A percentile compares a stretch with the other conserved stretches of the same genome.
Conservation (phyloP, 2,888 invertebrate genomes). For the Hypsopygia costalis region DNA sequence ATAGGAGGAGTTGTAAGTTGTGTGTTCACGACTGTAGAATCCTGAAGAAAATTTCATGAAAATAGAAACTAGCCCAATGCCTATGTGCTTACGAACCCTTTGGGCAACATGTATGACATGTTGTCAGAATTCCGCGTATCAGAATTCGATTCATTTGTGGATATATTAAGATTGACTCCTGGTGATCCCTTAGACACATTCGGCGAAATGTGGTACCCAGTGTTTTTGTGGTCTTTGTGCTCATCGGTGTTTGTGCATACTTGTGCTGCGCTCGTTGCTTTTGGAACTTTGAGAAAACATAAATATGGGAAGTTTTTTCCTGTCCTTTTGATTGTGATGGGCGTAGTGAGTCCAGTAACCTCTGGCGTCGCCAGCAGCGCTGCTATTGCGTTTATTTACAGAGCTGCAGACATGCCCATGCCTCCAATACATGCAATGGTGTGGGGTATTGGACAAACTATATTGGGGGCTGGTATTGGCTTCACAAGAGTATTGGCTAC, state of each 20-base stretch:
- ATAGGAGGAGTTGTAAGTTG: too few species aligned
- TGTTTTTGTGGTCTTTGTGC: slow-evolving; percentile 97
- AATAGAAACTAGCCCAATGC: slow-evolving; percentile 64
- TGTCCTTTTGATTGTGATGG: slow-evolving; percentile 92
- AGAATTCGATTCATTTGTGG: slow-evolving; percentile 84
- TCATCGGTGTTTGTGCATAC: slow-evolving; percentile 96
- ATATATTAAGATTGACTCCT: slow-evolving; percentile 84
- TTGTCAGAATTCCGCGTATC: slow-evolving; percentile 78
- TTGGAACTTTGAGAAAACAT: slow-evolving; percentile 95
- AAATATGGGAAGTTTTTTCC: slow-evolving; percentile 97
- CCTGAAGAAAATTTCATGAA: slow-evolving; percentile 29
- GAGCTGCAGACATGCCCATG: slow-evolving; percentile 94
- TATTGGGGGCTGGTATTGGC: slow-evolving; percentile 93
- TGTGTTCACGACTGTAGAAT: too few species aligned
- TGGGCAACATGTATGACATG: slow-evolving; percentile 80
- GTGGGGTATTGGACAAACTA: slow-evolving; percentile 97
- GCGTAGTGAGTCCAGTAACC: slow-evolving; percentile 92
- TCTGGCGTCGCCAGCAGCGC: slow-evolving; percentile 95
- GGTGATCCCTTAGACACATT: slow-evolving; percentile 85
- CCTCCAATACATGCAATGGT: slow-evolving; percentile 94
- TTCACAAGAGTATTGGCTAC: slow-evolving; percentile 96
- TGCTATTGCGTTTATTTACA: slow-evolving; percentile 95
- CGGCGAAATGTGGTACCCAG: slow-evolving; percentile 98
- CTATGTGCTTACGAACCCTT: slow-evolving; percentile 50
- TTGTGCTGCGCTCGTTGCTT: slow-evolving; percentile 94